Evolutionary conservation across 2,888 invertebrate genomes (phyloP).

Genomic region (Amaurobius ferox): DNA sequence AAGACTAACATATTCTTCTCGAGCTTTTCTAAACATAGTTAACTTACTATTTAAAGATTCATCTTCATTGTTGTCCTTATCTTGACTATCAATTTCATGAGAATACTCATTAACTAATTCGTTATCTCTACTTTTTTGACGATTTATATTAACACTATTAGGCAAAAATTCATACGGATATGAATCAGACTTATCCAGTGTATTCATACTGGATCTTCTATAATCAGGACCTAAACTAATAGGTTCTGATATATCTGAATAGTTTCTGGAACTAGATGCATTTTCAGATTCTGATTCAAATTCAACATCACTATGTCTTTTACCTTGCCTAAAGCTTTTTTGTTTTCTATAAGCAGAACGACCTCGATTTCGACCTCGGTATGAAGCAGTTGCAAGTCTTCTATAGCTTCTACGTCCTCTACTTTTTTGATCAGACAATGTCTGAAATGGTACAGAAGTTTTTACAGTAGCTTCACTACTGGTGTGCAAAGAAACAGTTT

Average conservation of each 20-base stretch:
- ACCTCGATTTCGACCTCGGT: too few relatives aligned
- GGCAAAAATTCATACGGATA: neutral
- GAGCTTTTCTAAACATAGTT: neutral
- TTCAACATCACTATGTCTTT: too few relatives aligned
- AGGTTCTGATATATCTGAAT: neutral
- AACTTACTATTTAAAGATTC: too few relatives aligned
- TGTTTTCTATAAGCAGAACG: too few relatives aligned
- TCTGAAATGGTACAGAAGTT: too few relatives aligned
- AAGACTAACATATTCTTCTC: neutral
- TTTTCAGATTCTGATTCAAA: neutral
- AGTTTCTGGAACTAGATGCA: neutral
- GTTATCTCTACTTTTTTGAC: too few relatives aligned
- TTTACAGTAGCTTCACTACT: neutral
- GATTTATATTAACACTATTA: neutral
- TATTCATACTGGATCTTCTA: neutral
- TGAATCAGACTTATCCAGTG: neutral
- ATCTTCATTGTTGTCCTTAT: too few relatives aligned
- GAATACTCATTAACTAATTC: too few relatives aligned
- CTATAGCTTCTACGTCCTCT: neutral
- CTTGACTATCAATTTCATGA: too few relatives aligned
- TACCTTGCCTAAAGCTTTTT: too few relatives aligned
- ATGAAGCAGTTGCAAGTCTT: too few relatives aligned
- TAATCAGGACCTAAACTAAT: too few relatives aligned
- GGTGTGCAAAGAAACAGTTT: neutral
- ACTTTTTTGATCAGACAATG: neutral